These are phyloP conservation scores for Mionectes macconnelli DNA, from an alignment of 2,113 vertebrate genomes.

Conservation along the genomic window DNA sequence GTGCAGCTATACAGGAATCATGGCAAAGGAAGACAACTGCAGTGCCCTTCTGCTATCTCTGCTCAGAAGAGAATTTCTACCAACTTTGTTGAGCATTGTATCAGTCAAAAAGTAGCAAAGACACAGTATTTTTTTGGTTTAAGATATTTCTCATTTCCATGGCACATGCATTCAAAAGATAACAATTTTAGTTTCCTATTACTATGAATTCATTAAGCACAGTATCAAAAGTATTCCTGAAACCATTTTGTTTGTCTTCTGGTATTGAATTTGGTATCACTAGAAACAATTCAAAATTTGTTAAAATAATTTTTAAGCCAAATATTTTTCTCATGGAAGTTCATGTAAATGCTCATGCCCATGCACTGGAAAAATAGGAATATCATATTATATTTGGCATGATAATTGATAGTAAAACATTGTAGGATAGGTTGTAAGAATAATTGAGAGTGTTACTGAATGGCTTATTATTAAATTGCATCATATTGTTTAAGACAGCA, in stretches of 20 bases:
- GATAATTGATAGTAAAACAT: background rate
- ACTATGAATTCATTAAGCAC: background rate
- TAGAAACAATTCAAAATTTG: slow-evolving; percentile 8
- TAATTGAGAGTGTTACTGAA: background rate
- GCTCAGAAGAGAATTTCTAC: background rate
- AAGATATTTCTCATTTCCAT: background rate
- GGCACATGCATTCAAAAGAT: background rate
- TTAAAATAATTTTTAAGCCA: slow-evolving; percentile 5
- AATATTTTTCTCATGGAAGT: background rate
- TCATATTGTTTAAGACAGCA: background rate
- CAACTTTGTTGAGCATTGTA: background rate
- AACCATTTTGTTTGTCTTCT: slow-evolving; percentile 2
- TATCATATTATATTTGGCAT: background rate
- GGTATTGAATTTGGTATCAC: background rate
- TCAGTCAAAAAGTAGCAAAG: background rate
- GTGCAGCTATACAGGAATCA: background rate
- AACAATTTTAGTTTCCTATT: background rate
- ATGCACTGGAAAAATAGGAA: background rate
- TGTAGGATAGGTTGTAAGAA: background rate
- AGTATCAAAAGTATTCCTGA: background rate
- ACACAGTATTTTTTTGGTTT: background rate
- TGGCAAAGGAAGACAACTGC: background rate
- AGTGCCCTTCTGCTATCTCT: background rate
- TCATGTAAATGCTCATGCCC: background rate
- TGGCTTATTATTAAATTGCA: background rate